Evolutionary conservation across 2,888 invertebrate genomes (phyloP).

Genomic region (Poecilobothrus nobilitatus): DNA sequence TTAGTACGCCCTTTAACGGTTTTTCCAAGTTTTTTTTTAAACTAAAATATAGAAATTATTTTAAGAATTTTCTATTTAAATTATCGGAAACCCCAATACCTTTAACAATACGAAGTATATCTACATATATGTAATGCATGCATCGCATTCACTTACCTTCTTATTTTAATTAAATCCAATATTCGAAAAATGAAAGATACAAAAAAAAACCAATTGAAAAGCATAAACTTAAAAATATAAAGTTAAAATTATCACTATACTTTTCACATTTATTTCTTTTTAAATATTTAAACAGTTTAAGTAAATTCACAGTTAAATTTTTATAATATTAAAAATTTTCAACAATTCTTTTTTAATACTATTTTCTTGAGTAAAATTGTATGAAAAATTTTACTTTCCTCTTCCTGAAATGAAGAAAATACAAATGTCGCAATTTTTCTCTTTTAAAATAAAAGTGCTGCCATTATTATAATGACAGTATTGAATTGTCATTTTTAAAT

Average conservation of each 20-base stretch:
- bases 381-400: not conserved
- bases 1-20: not conserved
- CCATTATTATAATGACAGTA: not conserved
- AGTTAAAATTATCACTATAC: not conserved
- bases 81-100: not conserved
- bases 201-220: conserved; percentile 2
- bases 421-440: conserved; percentile 4
- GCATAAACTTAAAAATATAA: conserved; percentile 1
- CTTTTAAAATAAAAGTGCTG: not conserved
- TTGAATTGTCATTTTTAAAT: not conserved
- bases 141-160: not conserved
- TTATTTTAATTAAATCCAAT: not conserved
- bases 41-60: not conserved
- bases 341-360: not conserved
- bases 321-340: not conserved
- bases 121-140: not conserved
- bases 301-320: not conserved
- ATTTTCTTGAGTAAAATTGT: not conserved
- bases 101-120: not conserved
- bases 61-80: not conserved
- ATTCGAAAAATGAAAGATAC: not conserved
- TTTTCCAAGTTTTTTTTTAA: not conserved
- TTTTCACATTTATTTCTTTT: not conserved
- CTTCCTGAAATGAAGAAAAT: not conserved
- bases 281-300: not conserved